phyloP scores from a whole-genome alignment of 2,797 vertebrate species.

The Lindbergichthys nudifrons region DNA sequence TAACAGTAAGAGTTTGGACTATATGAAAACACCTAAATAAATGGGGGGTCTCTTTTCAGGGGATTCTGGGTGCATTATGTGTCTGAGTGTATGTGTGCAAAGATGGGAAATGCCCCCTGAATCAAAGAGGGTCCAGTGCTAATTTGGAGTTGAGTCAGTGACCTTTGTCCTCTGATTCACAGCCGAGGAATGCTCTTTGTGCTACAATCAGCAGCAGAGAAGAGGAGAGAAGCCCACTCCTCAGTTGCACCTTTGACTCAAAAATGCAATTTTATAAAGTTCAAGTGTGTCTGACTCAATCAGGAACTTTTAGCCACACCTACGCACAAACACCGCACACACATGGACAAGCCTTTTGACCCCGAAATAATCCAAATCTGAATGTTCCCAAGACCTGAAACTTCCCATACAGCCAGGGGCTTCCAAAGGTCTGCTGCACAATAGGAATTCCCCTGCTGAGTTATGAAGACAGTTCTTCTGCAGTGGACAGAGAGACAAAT shows the following conservation, averaged over 20 bases:
- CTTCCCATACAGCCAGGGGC: conserved; percentile 26
- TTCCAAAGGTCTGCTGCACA: conserved; percentile 68
- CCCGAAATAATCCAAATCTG: conserved; percentile 26
- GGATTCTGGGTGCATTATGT: conserved; percentile 32
- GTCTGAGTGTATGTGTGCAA: conserved; percentile 49
- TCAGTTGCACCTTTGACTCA: conserved; percentile 57
- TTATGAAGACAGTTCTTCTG: conserved; percentile 59
- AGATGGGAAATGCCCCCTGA: conserved; percentile 68
- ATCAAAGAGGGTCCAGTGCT: conserved; percentile 74
- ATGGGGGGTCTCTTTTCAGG: conserved; percentile 55
- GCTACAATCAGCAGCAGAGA: conserved; percentile 60
- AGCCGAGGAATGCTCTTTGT: conserved; percentile 82
- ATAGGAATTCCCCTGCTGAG: conserved; percentile 70
- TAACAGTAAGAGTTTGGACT: conserved; percentile 55
- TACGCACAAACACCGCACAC: conserved; percentile 17
- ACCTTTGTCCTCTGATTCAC: conserved; percentile 82
- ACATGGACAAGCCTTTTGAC: background rate
- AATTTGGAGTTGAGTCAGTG: conserved; percentile 73
- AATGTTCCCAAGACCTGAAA: conserved; percentile 36
- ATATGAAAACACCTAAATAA: conserved; percentile 62
- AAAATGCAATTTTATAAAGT: conserved; percentile 38
- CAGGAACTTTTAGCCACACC: conserved; percentile 12
- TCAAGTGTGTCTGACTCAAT: conserved; percentile 25
- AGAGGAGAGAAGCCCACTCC: conserved; percentile 27
- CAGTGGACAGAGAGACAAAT: conserved; percentile 40